Base-by-base conservation (phyloP, 2,797 vertebrate species). In the Cheirogaleus major region DNA sequence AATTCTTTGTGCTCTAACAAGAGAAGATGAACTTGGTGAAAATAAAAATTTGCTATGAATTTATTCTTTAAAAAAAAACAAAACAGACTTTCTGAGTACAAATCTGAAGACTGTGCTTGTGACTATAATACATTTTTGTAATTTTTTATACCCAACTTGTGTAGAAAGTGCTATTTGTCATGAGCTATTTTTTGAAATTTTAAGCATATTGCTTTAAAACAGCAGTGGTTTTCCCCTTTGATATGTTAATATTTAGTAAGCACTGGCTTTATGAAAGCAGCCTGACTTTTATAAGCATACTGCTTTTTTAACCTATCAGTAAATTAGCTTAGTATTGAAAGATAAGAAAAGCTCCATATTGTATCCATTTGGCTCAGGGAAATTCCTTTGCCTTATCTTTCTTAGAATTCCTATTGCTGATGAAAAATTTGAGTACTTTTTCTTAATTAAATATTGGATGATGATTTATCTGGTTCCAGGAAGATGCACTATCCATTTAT, bases 121-220 rank as follows among this genome's bases (percentile, higher is more conserved):
- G 57, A 25, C 57, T 25, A 59, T 25, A 59, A 25, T 25, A 59
- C 10, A 59, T 59, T 25, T 59, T 59, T 25, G 45, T 98, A 96
- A 96, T 97, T 97, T 98, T 95, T 98, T 97, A 91, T 98, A 96
- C 89, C 96, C 97, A 97, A 95, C 93, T 97, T 97, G 97, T 97
- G 97, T 97, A 98, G 97, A 97, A 97, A 97, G 92, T 98, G 96
- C 98, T 98, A 89, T 97, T 98, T 98, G 98, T 98, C 92, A 27
- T 67, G 95, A 94, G 84, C 73, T 96, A 94, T 95, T 75, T 50
- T 96, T 94, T 96, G 95, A 93, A 75, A 96, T 98, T 96, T 95
- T 84, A 95, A 79, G 92, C 94, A 12, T 87, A 93, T 95, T 93
- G 94, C 97, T 97, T 89, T 98, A 95, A 98, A 85, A 69, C 50